Percentiles rank a stretch among this genome's conserved stretches.
Conservation (phyloP, 1,140 invertebrate genomes). For the Pachyrhynchus sulphureomaculatus region DNA sequence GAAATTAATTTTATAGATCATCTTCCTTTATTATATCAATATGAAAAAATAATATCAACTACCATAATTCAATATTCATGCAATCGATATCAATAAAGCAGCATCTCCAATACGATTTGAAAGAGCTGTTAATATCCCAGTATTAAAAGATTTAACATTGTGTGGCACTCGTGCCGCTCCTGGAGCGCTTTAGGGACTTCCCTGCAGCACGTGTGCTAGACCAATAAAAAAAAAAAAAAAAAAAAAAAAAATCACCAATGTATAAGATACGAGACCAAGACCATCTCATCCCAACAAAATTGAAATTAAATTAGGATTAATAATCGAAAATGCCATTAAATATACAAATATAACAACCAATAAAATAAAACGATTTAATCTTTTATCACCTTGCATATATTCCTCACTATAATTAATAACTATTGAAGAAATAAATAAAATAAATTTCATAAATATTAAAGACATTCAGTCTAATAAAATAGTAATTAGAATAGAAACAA, state of each 20-base stretch:
- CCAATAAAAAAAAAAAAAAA: too few species aligned
- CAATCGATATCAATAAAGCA: conserved; percentile 58
- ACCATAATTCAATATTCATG: conserved; percentile 58
- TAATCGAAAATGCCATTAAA: conserved; percentile 69
- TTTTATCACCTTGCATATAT: conserved; percentile 55
- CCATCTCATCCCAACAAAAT: conserved; percentile 72
- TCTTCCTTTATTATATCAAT: conserved; percentile 53
- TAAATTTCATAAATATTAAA: conserved; percentile 59
- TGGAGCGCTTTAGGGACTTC: too few species aligned
- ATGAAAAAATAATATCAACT: conserved; percentile 53
- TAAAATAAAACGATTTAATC: conserved; percentile 58
- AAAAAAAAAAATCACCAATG: conserved; percentile 68
- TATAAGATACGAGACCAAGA: conserved; percentile 65
- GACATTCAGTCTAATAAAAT: conserved; percentile 62
- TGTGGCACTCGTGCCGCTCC: too few species aligned
- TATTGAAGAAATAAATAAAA: conserved; percentile 64
- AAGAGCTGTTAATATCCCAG: conserved; percentile 64
- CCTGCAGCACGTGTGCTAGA: too few species aligned
- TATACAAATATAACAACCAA: conserved; percentile 65
- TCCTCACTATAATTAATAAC: conserved; percentile 61
- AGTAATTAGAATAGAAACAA: conserved; percentile 53
- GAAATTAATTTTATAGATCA: conserved; percentile 51
- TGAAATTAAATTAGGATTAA: conserved; percentile 65
- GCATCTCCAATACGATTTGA: conserved; percentile 65
- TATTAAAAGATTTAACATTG: conserved; percentile 61